Evolutionary conservation across 1,140 invertebrate genomes (phyloP).

Genomic region (Brachionus plicatilis): DNA sequence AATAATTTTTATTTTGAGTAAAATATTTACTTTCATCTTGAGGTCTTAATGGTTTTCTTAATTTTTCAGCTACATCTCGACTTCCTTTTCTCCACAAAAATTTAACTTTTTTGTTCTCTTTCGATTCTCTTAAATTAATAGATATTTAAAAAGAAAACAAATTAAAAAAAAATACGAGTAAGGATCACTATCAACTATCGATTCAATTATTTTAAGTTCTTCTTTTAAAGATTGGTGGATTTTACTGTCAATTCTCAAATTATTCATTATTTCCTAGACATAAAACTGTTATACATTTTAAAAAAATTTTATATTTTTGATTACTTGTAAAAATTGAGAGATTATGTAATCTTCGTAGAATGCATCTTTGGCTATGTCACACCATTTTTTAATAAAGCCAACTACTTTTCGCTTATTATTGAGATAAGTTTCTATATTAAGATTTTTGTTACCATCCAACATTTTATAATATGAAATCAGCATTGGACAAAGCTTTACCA

Average conservation of each 20-base stretch:
- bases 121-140: neutral
- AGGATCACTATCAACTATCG: constrained; percentile 46
- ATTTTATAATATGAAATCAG: constrained; percentile 62
- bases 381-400: constrained; percentile 73
- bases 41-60: constrained; percentile 34
- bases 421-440: neutral
- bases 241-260: constrained; percentile 62
- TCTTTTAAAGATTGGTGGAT: constrained; percentile 49
- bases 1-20: constrained; percentile 48
- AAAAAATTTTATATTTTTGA: constrained; percentile 40
- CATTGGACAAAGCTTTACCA: constrained; percentile 68
- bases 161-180: neutral
- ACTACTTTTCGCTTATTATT: constrained; percentile 68
- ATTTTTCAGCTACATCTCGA: constrained; percentile 41
- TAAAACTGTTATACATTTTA: constrained; percentile 42
- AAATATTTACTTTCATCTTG: constrained; percentile 42
- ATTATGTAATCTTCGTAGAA: constrained; percentile 70
- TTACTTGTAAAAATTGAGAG: constrained; percentile 26
- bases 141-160: neutral
- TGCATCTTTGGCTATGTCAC: constrained; percentile 65
- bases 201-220: constrained; percentile 48
- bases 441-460: neutral
- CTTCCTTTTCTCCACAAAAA: constrained; percentile 41
- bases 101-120: constrained; percentile 36
- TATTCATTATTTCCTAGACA: constrained; percentile 64